These are phyloP conservation scores for Xanthorhoe designata DNA, from an alignment of 2,888 invertebrate genomes.

Conservation along the genomic window DNA sequence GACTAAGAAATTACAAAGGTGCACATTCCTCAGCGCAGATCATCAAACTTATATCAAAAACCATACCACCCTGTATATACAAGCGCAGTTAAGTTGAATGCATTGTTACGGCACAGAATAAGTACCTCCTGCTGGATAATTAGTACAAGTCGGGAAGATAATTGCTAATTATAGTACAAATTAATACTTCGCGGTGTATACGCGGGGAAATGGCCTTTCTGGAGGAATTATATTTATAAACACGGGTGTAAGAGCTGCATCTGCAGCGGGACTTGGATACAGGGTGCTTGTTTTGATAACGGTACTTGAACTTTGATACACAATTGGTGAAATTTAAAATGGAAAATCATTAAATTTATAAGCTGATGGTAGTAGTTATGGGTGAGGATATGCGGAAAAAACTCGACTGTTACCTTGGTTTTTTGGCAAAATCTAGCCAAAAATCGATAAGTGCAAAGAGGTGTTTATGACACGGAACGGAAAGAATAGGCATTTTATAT, in stretches of 20 bases:
- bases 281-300: slow-evolving; percentile 3
- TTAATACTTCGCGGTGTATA: slow-evolving; percentile 41
- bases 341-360: no score
- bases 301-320: not conserved
- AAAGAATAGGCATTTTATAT: no score
- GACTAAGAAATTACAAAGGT: not conserved
- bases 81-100: slow-evolving; percentile 36
- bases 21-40: not conserved
- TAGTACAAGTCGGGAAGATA: slow-evolving; percentile 33
- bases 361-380: no score
- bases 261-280: slow-evolving; percentile 18
- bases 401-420: no score
- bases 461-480: no score
- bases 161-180: slow-evolving; percentile 43
- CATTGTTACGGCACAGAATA: slow-evolving; percentile 37
- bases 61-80: slow-evolving; percentile 1
- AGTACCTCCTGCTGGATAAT: slow-evolving; percentile 25
- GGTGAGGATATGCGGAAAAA: no score
- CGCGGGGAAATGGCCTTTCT: slow-evolving; percentile 33
- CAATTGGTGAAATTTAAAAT: no score
- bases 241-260: slow-evolving; percentile 10
- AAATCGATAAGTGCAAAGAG: no score
- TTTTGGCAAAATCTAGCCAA: no score
- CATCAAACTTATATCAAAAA: not conserved
- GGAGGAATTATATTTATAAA: slow-evolving; percentile 36